These are phyloP conservation scores for Megalops atlanticus DNA, from an alignment of 2,113 vertebrate genomes.

Conservation along the genomic window DNA sequence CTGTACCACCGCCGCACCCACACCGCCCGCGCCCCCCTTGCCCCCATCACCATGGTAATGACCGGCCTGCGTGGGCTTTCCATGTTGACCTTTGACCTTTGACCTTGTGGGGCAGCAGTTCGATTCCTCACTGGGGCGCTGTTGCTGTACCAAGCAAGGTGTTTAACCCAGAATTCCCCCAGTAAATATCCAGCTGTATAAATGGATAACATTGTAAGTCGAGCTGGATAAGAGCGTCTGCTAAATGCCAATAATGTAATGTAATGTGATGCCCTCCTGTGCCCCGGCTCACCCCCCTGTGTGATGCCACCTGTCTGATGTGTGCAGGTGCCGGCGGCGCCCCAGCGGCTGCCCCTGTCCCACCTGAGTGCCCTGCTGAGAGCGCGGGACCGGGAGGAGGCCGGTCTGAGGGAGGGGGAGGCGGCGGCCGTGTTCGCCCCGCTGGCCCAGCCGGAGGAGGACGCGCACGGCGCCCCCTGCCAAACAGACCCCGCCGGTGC, in stretches of 20 bases:
- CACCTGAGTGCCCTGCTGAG: slow-evolving; percentile 58
- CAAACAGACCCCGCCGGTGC: slow-evolving; percentile 27
- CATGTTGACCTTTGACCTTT: background rate
- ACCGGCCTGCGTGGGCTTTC: slow-evolving; percentile 53
- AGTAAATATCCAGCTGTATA: too few relatives aligned
- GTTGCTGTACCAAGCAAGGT: too few relatives aligned
- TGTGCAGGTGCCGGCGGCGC: slow-evolving; percentile 62
- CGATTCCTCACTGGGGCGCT: too few relatives aligned
- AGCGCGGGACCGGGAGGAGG: slow-evolving; percentile 54
- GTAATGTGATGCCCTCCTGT: too few relatives aligned
- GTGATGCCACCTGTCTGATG: slow-evolving; percentile 42
- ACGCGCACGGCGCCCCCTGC: slow-evolving; percentile 28
- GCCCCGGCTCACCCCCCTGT: slow-evolving; percentile 1
- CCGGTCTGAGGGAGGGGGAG: slow-evolving; percentile 34
- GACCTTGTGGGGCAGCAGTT: too few relatives aligned
- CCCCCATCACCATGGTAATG: slow-evolving; percentile 43
- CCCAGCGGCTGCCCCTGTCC: slow-evolving; percentile 53
- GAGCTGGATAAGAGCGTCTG: too few relatives aligned
- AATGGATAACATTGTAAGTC: too few relatives aligned
- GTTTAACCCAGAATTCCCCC: too few relatives aligned
- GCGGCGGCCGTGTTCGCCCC: slow-evolving; percentile 43
- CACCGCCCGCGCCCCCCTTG: slow-evolving; percentile 55
- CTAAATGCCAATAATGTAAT: too few relatives aligned
- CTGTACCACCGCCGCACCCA: slow-evolving; percentile 88
- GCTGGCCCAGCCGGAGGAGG: slow-evolving; percentile 51